A percentile compares a stretch with the other conserved stretches of the same genome.
Evolutionary conservation across 2,797 vertebrate genomes (phyloP).

Genomic region (Stomatorhinus walkeri): DNA sequence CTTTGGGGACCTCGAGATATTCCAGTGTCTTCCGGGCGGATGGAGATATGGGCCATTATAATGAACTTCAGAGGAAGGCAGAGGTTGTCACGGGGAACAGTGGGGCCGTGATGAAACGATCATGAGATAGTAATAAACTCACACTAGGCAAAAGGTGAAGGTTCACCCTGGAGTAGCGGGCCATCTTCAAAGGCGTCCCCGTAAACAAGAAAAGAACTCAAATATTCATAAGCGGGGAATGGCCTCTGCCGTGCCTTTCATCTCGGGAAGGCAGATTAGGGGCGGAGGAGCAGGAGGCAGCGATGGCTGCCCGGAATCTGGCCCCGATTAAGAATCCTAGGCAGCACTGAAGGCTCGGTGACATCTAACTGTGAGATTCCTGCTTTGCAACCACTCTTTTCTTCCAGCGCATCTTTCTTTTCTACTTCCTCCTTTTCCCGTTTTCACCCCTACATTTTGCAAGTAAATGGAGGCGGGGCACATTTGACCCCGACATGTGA

Average conservation of each 20-base stretch:
- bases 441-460: constrained; percentile 19
- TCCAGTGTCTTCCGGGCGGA: not conserved
- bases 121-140: constrained; percentile 21
- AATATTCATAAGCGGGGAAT: constrained; percentile 49
- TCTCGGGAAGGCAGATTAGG: constrained; percentile 30
- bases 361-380: constrained; percentile 27
- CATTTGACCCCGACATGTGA: not conserved
- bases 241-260: constrained; percentile 36
- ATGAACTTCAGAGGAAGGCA: not conserved
- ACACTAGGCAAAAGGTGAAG: constrained; percentile 20
- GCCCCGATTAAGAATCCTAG: constrained; percentile 29
- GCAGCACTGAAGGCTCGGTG: constrained; percentile 44
- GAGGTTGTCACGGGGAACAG: not conserved
- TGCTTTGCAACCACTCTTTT: not conserved
- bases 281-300: constrained; percentile 25
- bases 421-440: not conserved
- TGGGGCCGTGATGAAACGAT: not conserved
- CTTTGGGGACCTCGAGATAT: not conserved
- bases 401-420: not conserved
- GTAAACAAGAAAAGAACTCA: constrained; percentile 43
- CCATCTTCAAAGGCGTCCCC: constrained; percentile 36
- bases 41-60: not conserved
- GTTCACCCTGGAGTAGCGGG: constrained; percentile 28
- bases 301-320: constrained; percentile 31
- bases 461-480: not conserved